phyloP scores from a whole-genome alignment of 2,888 invertebrate species.

The Tiliacea aurago region DNA sequence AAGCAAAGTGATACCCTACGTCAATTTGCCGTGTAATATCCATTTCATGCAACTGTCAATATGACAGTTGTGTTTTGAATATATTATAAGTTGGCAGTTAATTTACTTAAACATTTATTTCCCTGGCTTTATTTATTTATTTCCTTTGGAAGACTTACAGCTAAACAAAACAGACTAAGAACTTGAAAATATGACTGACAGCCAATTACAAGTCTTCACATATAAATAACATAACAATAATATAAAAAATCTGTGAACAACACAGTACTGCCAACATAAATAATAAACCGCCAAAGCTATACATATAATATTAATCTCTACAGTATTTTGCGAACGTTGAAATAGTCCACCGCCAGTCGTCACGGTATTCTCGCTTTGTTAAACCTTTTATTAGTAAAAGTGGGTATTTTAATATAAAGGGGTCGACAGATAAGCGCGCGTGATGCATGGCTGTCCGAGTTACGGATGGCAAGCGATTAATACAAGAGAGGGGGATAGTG shows the following conservation, averaged over 20 bases:
- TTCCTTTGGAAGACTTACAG: too few species aligned
- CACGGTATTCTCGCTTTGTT: conserved; percentile 28
- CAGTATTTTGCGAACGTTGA: background rate
- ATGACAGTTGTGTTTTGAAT: background rate
- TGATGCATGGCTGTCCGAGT: conserved; percentile 57
- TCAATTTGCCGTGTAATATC: background rate
- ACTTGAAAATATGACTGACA: too few species aligned
- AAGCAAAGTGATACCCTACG: background rate
- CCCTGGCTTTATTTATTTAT: too few species aligned
- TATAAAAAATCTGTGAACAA: too few species aligned
- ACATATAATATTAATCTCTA: too few species aligned
- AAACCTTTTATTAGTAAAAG: conserved; percentile 46
- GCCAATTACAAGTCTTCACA: too few species aligned
- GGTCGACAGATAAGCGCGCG: conserved; percentile 52
- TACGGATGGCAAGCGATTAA: conserved; percentile 59
- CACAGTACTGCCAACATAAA: too few species aligned
- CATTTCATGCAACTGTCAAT: background rate
- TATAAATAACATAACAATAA: too few species aligned
- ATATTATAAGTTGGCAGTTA: background rate
- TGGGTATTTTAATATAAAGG: conserved; percentile 56
- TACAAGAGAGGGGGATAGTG: conserved; percentile 17
- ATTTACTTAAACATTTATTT: background rate
- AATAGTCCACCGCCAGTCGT: background rate
- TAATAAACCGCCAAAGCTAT: too few species aligned
- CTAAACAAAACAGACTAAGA: too few species aligned